These are phyloP conservation scores for Antechinus flavipes DNA, from an alignment of 2,113 vertebrate species.

Conservation along the genomic window DNA sequence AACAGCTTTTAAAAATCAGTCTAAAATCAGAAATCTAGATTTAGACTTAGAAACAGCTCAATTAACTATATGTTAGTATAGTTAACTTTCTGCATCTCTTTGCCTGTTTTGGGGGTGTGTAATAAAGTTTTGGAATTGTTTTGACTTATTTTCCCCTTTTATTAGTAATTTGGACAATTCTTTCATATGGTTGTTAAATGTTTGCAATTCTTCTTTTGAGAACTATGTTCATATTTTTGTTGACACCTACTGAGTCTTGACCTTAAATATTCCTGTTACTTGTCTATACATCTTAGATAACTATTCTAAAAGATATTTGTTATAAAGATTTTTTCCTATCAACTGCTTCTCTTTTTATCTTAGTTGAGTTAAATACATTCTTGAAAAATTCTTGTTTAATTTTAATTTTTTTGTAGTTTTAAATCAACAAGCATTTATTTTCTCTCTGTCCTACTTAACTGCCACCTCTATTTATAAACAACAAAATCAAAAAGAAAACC, in stretches of 20 bases:
- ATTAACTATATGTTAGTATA: background rate
- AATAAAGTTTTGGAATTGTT: background rate
- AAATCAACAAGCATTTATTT: background rate
- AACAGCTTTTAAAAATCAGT: background rate
- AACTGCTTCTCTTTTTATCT: background rate
- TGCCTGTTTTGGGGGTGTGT: background rate
- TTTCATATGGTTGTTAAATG: background rate
- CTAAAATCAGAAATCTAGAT: too few species aligned
- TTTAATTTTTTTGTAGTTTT: background rate
- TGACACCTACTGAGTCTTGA: background rate
- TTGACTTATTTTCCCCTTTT: background rate
- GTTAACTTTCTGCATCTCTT: background rate
- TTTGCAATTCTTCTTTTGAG: background rate
- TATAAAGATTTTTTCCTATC: background rate
- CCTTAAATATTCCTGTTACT: background rate
- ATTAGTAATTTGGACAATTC: background rate
- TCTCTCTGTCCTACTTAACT: background rate
- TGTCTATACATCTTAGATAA: background rate
- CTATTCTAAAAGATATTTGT: background rate
- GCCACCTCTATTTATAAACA: background rate
- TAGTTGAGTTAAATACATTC: background rate
- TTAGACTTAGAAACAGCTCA: background rate
- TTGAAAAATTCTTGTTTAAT: background rate
- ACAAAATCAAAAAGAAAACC: background rate
- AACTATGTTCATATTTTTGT: background rate